A percentile compares a stretch with the other conserved stretches of the same genome.
phyloP scores from a whole-genome alignment of 1,140 invertebrate genomes.

The Hesperophylax magnus region DNA sequence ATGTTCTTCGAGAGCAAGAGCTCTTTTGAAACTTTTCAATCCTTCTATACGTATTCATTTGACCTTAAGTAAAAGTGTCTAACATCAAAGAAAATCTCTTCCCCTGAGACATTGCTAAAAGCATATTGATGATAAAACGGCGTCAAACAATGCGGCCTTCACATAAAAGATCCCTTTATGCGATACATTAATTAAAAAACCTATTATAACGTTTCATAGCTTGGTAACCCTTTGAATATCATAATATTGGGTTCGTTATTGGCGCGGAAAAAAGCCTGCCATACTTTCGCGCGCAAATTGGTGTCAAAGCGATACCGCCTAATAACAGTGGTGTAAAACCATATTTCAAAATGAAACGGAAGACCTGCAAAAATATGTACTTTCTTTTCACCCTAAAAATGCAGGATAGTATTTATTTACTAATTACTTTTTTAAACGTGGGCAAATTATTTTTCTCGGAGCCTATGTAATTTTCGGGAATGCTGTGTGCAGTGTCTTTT shows the following conservation, averaged over 20 bases:
- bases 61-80: neutral
- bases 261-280: slow-evolving; percentile 47
- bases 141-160: slow-evolving; percentile 38
- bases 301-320: slow-evolving; percentile 37
- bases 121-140: slow-evolving; percentile 31
- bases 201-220: slow-evolving; percentile 54
- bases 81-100: slow-evolving; percentile 36
- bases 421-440: too few species aligned
- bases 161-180: slow-evolving; percentile 39
- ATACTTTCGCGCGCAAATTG: slow-evolving; percentile 47
- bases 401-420: neutral
- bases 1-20: too few species aligned
- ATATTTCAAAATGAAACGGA: neutral
- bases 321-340: too few species aligned
- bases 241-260: slow-evolving; percentile 48
- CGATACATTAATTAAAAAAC: slow-evolving; percentile 54
- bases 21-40: neutral
- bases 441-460: too few species aligned
- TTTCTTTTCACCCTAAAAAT: too few species aligned
- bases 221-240: slow-evolving; percentile 52
- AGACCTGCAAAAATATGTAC: neutral
- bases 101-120: slow-evolving; percentile 18
- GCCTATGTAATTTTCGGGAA: too few species aligned
- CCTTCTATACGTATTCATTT: neutral
- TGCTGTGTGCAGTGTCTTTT: too few species aligned